Conservation (phyloP, 2,888 invertebrate genomes). For the Leptopilina syphax region DNA sequence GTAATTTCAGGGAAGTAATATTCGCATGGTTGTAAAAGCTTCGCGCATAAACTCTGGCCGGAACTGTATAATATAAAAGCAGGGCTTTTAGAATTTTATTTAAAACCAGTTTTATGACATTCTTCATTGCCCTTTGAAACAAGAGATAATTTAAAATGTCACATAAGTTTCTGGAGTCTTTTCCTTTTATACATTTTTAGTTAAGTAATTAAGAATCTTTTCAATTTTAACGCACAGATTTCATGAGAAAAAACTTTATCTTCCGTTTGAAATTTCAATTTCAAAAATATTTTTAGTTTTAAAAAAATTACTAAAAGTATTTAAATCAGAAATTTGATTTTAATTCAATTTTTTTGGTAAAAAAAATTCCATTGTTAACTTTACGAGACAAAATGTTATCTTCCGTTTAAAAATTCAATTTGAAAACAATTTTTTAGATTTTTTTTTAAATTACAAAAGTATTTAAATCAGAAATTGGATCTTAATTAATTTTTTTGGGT, state of each 20-base stretch:
- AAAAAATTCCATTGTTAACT: no score
- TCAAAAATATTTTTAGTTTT: no score
- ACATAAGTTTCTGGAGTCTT: background rate
- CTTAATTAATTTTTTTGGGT: no score
- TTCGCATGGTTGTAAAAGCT: background rate
- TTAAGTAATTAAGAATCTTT: slow-evolving; percentile 7
- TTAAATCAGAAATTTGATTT: no score
- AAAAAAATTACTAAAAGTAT: background rate
- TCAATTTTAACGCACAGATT: background rate
- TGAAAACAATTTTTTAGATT: no score
- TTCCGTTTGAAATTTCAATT: background rate
- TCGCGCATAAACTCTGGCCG: background rate
- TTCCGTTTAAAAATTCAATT: no score
- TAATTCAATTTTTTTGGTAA: no score
- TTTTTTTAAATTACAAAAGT: no score
- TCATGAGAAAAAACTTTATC: background rate
- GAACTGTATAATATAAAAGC: background rate
- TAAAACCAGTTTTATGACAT: slow-evolving; percentile 14
- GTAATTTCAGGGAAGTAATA: background rate
- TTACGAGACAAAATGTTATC: no score
- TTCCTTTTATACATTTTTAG: background rate
- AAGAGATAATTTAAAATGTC: slow-evolving; percentile 6
- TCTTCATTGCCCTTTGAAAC: slow-evolving; percentile 7
- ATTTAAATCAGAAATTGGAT: no score
- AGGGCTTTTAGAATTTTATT: slow-evolving; percentile 3